Evolutionary conservation across 2,797 vertebrate genomes (phyloP).

Genomic region (Dipus sagitta): DNA sequence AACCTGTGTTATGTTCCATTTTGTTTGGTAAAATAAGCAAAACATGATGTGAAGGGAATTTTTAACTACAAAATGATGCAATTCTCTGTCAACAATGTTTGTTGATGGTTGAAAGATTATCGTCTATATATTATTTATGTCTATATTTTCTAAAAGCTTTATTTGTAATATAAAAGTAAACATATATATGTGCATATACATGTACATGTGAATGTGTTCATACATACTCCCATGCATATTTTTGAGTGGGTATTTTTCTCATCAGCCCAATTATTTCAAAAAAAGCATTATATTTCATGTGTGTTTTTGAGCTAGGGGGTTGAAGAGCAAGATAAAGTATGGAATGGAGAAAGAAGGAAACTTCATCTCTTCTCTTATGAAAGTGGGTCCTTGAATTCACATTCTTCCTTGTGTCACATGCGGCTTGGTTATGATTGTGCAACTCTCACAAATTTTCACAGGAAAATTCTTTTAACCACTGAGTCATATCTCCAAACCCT

Average conservation of each 20-base stretch:
- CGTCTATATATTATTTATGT: conserved; percentile 1
- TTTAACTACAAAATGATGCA: neutral
- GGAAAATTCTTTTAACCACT: too few species aligned
- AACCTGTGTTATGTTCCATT: neutral
- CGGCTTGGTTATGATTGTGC: neutral
- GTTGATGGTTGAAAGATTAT: conserved; percentile 4
- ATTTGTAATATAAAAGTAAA: conserved; percentile 33
- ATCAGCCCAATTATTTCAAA: neutral
- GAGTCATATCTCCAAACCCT: neutral
- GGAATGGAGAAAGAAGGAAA: neutral
- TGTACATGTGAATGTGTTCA: neutral
- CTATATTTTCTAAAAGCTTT: conserved; percentile 9
- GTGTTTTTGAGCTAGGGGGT: neutral
- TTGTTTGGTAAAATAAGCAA: neutral
- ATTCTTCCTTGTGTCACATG: neutral
- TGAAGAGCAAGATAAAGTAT: neutral
- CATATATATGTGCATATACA: neutral
- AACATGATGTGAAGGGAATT: neutral
- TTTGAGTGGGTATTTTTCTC: neutral
- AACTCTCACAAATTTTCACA: neutral
- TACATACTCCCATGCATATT: too few species aligned
- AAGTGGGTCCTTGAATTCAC: neutral
- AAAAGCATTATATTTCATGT: neutral
- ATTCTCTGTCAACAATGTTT: neutral
- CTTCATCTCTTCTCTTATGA: neutral